Evolutionary conservation across 2,888 invertebrate genomes (phyloP).

Genomic region (Nudaria mundana): DNA sequence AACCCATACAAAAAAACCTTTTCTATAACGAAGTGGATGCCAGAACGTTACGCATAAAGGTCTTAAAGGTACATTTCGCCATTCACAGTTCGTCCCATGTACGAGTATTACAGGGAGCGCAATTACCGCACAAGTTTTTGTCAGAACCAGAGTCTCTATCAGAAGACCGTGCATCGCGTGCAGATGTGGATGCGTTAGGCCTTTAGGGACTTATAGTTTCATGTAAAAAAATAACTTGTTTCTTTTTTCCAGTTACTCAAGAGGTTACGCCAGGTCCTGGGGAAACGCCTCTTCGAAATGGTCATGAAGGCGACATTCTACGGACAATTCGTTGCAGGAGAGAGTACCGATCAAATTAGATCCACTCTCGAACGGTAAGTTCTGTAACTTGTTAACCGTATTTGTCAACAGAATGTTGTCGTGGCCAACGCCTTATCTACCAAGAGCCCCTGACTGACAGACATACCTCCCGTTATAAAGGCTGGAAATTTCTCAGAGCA

Average conservation of each 20-base stretch:
- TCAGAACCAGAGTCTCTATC: not conserved
- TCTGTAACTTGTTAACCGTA: not conserved
- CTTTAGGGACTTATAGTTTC: not conserved
- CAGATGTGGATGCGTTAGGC: not conserved
- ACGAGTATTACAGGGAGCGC: no score
- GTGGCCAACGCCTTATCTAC: no score
- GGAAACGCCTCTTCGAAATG: constrained; percentile 89
- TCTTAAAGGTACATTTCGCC: no score
- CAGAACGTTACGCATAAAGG: no score
- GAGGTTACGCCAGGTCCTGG: constrained; percentile 86
- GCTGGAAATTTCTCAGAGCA: no score
- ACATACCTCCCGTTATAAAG: no score
- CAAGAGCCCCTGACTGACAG: no score
- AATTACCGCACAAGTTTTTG: no score
- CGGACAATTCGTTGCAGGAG: constrained; percentile 99
- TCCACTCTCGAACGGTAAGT: constrained; percentile 88
- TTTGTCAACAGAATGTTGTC: no score
- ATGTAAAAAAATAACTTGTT: not conserved
- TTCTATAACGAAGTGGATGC: no score
- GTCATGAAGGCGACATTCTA: constrained; percentile 98
- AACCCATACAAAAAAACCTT: no score
- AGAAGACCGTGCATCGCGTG: not conserved
- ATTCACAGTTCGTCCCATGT: no score
- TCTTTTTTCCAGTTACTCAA: constrained; percentile 88
- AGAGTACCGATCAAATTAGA: constrained; percentile 92